Base-by-base conservation (phyloP, 1,140 invertebrate species). In the Acromyrmex echinatior region DNA sequence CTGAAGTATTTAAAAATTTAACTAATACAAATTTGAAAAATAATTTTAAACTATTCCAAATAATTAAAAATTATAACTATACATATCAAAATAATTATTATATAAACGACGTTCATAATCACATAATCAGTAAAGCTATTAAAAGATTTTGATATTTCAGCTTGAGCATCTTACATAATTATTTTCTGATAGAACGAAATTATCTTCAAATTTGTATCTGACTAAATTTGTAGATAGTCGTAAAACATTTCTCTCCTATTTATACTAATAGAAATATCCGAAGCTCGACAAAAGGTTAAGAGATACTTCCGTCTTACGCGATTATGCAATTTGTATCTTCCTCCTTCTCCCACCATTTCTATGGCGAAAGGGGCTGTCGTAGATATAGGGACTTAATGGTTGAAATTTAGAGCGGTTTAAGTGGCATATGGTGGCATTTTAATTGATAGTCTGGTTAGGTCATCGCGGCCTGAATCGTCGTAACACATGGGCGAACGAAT, bases 391-490 rank as follows among this genome's bases (percentile, higher is more conserved):
- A 89, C 86, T 88, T 92, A 91, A 91, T 89, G 89, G 89, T 90
- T 90, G 88, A 93, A 93, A 92, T 93, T 92, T 91, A 93, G 93
- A 93, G 79, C 77, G 65, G 91, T 90, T 93, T 91, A 94, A 94
- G 92, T 92, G 92, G 92, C 91, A 92, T 92, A 93, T 93, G 93
- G 92, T 92, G 93, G 94, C 93, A 92, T 94, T 93, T 94, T 94
- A 94, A 94, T 94, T 94, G 94, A 94, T 92, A 92, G 92, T 92
- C 92, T 89, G 93, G 89, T 94, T 91, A 92, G 91, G 91, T 94
- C 93, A 94, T 93, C 90, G 92, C 92, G 85, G 87, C 63, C 81
- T 88, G 92, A 86, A 93, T 93, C 91, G 90, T 88, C 79, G 86
- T 81, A 87, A 92, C 91, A 92, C 91, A 93, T 93, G 93, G 92